Base-by-base conservation (phyloP, 2,888 invertebrate genomes). In the Ischnus inquisitorius region DNA sequence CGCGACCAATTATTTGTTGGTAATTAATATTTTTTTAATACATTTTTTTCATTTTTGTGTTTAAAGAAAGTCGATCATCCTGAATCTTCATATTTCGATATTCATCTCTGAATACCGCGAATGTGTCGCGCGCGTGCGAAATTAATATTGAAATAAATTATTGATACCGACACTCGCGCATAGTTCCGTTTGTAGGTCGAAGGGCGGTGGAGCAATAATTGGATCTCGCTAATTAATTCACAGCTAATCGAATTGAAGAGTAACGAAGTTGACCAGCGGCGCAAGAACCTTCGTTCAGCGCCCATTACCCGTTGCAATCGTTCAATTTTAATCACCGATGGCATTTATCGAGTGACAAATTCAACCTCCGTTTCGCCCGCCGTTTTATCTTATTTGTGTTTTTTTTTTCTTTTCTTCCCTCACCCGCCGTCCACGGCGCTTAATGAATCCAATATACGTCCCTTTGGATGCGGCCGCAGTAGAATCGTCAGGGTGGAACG, bases 351-450 rank as follows among this genome's bases (percentile, higher is more conserved):
- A 76, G 85, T 83, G 79, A 85, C 85, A 83, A 10, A 62, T 22
- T 60, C 19, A 14, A 19, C 62, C 72, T 62, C 39, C 54, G 34
- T 48, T 65, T 79, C 64, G 64, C 74, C 76, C 83, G 71, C 79
- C 83, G 79, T 82, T 84, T 83, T 87, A 84, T 83, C 83, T 85
- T 79, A 84, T 82, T 80, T 82, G 28, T 51, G 12, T 51, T 64
- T 67, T 46, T 79, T 69, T 39, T 22, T 43, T 16, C 22, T 57
- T 64, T 79, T 46, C n/a, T 19, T 19, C 68, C 62, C 28, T 22
- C 60, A 39, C 41, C 67, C 71, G 19, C 68, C 28, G 28, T 60
- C 71, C 77, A 57, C 41, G 46, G 76, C 67, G 34, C 62, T 72
- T 79, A 76, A 83, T 79, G 83, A 83, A 79, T 83, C 79, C 76